Base-by-base conservation (phyloP, 2,113 vertebrate species). In the Onychostruthus taczanowskii region DNA sequence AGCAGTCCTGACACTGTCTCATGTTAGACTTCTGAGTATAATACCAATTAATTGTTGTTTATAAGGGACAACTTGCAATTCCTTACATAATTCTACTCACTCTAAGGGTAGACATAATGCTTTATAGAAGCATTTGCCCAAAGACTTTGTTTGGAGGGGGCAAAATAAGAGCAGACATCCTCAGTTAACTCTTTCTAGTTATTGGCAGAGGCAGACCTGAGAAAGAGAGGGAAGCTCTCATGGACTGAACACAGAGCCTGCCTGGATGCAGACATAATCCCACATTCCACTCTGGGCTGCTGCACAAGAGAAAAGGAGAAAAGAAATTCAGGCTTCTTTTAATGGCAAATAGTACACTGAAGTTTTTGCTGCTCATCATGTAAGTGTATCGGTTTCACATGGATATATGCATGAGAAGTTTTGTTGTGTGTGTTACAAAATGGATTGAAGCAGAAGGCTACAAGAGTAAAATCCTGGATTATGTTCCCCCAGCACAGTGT, bases 231-330 rank as follows among this genome's bases (percentile, higher is more conserved):
- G 24, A 78, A 72, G 12, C 14, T 39, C 21, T 37, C 21, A 12
- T 15, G 17, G 33, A 43, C 10, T n/a, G 20, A 86, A 11, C 1
- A 3, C 8, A 11, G 15, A 55, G 24, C 12, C 13, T 46, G 22
- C 7, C 44, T n/a, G 39, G 23, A 17, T 26, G 7, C 39, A 47
- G 14, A 7, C 6, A 11, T 5, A 1, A 0, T 41, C 26, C 20
- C 43, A 37, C 8, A 3, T 5, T 46, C 28, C 16, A 49, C 10
- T 9, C 33, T 39, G 16, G n/a, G 18, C 26, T 70, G 4, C 26
- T 47, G 13, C 23, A 47, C 3, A 13, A 4, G 9, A 87, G 9
- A 6, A 53, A 67, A 62, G 9, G 2, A 46, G 23, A 68, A 46
- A n/a, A 61, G 5, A 22, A 44, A 39, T 47, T 66, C 17, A n/a